Conservation (phyloP, 2,888 invertebrate species). For the Drosophila gaucha region DNA sequence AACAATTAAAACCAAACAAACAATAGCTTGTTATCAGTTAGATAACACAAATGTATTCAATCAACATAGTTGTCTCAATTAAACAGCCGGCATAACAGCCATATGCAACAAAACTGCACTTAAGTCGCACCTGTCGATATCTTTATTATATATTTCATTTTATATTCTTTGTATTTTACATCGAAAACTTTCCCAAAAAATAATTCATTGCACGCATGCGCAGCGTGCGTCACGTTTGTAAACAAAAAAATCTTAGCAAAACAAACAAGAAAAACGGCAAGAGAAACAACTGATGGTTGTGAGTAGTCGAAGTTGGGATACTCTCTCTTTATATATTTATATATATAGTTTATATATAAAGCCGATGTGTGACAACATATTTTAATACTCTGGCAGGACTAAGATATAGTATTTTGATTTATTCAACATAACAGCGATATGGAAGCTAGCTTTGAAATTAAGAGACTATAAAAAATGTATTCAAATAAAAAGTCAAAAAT, state of each 20-base stretch:
- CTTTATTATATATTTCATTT: background rate
- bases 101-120: conserved; percentile 14
- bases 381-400: too few species aligned
- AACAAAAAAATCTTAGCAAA: conserved; percentile 45
- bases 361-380: too few species aligned
- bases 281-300: background rate
- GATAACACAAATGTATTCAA: conserved; percentile 44
- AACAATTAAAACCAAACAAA: conserved; percentile 26
- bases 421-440: too few species aligned
- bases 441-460: background rate
- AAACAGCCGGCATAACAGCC: conserved; percentile 17
- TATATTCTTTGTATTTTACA: background rate
- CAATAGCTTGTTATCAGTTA: conserved; percentile 38
- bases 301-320: background rate
- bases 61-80: conserved; percentile 36
- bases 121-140: conserved; percentile 12
- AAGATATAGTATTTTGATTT: too few species aligned
- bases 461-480: background rate
- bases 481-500: too few species aligned
- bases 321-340: background rate
- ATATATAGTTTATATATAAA: background rate
- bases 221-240: conserved; percentile 40
- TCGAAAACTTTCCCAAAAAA: conserved; percentile 39
- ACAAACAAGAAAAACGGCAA: conserved; percentile 37
- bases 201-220: conserved; percentile 53